Conservation (phyloP, 2,797 vertebrate genomes). For the Okamejei kenojei region DNA sequence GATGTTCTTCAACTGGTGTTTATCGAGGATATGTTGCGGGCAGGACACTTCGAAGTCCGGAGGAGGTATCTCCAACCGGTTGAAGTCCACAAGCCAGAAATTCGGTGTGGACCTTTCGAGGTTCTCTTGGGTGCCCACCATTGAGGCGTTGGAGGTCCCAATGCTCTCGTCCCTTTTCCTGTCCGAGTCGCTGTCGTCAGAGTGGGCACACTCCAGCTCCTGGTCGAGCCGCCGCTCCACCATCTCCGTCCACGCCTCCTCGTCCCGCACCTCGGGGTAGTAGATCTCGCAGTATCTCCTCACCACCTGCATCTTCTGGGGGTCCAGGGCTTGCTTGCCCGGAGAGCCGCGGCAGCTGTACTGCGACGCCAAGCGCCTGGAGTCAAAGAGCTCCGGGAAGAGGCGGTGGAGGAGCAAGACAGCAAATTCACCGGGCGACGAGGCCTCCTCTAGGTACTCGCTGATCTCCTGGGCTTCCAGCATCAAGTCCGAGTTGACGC, state of each 20-base stretch:
- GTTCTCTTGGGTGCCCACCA: slow-evolving; percentile 74
- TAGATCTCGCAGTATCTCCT: slow-evolving; percentile 92
- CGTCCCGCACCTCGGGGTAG: slow-evolving; percentile 84
- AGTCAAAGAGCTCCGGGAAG: no score
- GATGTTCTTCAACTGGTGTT: slow-evolving; percentile 85
- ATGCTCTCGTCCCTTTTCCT: slow-evolving; percentile 73
- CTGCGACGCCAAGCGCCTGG: no score
- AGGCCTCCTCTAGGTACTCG: no score
- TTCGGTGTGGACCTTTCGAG: slow-evolving; percentile 60
- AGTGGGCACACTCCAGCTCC: slow-evolving; percentile 73
- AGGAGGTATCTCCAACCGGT: slow-evolving; percentile 75
- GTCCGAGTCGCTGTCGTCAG: slow-evolving; percentile 76
- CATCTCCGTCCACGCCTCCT: slow-evolving; percentile 88
- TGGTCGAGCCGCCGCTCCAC: slow-evolving; percentile 87
- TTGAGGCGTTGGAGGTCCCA: slow-evolving; percentile 73
- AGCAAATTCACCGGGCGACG: no score
- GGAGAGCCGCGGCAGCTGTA: slow-evolving; percentile 44
- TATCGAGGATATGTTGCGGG: slow-evolving; percentile 74
- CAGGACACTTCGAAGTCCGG: slow-evolving; percentile 77
- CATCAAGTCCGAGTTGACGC: no score
- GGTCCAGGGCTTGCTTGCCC: slow-evolving; percentile 77
- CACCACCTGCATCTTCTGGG: slow-evolving; percentile 85
- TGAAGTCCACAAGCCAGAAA: slow-evolving; percentile 87
- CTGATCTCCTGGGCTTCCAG: no score
- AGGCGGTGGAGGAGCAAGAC: no score